Conservation (phyloP, 2,113 vertebrate species). For the Colossoma macropomum region DNA sequence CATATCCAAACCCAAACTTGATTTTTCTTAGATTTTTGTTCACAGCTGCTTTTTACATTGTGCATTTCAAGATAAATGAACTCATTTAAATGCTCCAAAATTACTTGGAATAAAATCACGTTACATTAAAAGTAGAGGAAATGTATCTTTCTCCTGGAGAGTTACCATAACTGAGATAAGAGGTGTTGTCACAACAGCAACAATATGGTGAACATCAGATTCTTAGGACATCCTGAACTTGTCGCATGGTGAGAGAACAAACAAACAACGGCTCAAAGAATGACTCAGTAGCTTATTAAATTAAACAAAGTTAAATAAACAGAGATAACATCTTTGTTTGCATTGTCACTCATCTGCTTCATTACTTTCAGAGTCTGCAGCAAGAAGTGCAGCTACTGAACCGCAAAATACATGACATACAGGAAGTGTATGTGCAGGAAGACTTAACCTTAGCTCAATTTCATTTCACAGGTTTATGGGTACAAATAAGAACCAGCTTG, state of each 20-base stretch:
- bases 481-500: background rate
- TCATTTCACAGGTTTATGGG: background rate
- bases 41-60: too few species aligned
- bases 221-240: background rate
- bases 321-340: background rate
- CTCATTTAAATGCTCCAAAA: too few species aligned
- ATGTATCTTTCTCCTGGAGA: too few species aligned
- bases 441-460: background rate
- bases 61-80: too few species aligned
- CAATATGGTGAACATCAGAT: background rate
- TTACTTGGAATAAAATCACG: too few species aligned
- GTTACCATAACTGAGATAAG: too few species aligned
- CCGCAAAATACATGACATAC: background rate
- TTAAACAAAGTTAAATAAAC: background rate
- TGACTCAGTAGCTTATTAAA: background rate
- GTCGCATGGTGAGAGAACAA: background rate
- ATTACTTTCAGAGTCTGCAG: background rate
- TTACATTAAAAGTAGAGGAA: too few species aligned
- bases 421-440: background rate
- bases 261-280: too few species aligned
- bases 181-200: background rate
- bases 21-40: background rate
- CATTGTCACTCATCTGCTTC: background rate
- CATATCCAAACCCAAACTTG: background rate
- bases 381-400: background rate